Percentiles rank a stretch among this genome's conserved stretches.
phyloP scores from a whole-genome alignment of 2,113 vertebrate genomes.

The Zootoca vivipara region DNA sequence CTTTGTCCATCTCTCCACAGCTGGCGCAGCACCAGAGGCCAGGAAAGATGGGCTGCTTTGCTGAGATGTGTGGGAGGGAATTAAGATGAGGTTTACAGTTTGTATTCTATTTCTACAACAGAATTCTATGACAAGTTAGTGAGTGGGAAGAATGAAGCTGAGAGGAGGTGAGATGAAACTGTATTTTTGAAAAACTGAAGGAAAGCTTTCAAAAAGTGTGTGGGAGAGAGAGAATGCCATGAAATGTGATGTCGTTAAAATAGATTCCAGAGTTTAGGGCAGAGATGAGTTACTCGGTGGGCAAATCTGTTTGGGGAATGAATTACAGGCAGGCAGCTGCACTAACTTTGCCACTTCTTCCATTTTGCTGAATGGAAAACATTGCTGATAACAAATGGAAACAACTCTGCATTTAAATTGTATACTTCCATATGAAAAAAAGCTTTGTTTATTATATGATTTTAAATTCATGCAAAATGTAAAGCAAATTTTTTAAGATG shows the following conservation, averaged over 20 bases:
- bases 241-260: conserved; percentile 48
- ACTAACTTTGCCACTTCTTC: conserved; percentile 36
- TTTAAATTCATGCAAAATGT: conserved; percentile 11
- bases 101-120: neutral
- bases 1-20: neutral
- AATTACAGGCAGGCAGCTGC: conserved; percentile 42
- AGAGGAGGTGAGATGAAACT: neutral
- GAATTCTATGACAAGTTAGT: neutral
- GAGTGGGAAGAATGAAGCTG: neutral
- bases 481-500: neutral
- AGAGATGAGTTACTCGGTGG: conserved; percentile 33
- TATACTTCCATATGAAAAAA: conserved; percentile 24
- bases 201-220: conserved; percentile 22
- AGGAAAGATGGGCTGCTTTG: neutral
- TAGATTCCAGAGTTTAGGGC: conserved; percentile 42
- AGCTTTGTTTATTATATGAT: conserved; percentile 7
- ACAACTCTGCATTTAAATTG: conserved; percentile 29
- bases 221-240: conserved; percentile 13
- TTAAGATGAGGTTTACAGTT: neutral
- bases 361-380: conserved; percentile 50
- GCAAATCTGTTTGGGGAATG: neutral
- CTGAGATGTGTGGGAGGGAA: conserved; percentile 12
- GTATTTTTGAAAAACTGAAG: conserved; percentile 34
- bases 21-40: neutral
- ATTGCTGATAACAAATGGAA: conserved; percentile 17